Evolutionary conservation across 1,140 invertebrate genomes (phyloP).

Genomic region (Prorops nasuta): DNA sequence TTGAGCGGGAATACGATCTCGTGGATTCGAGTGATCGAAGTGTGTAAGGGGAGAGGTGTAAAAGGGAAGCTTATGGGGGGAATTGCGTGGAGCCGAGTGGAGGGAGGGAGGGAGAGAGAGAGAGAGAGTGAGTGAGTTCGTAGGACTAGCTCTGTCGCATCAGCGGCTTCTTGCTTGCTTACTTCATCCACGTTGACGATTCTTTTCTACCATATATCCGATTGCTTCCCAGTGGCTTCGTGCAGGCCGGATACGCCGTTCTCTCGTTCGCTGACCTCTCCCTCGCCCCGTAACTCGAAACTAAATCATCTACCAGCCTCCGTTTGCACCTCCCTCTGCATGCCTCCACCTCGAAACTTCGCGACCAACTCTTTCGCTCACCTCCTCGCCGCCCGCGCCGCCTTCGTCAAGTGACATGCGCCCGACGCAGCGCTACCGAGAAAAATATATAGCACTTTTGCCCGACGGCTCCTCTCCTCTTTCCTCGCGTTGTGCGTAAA

Average conservation of each 20-base stretch:
- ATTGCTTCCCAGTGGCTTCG: conserved; percentile 31
- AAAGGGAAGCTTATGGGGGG: too few relatives aligned
- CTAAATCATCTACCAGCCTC: conserved; percentile 1
- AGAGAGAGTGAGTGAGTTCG: conserved; percentile 5
- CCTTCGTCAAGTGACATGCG: not conserved
- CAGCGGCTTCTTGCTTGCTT: conserved; percentile 28
- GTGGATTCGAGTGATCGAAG: too few relatives aligned
- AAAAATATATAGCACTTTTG: too few relatives aligned
- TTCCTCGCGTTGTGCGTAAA: too few relatives aligned
- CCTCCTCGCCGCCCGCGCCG: not conserved
- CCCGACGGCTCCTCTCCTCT: too few relatives aligned
- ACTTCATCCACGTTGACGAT: too few relatives aligned
- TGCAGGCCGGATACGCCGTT: conserved; percentile 25
- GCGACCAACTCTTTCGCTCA: conserved; percentile 7
- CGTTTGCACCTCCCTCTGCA: not conserved
- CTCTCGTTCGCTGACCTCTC: conserved; percentile 28
- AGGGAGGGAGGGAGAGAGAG: not conserved
- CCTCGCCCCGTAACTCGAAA: conserved; percentile 25
- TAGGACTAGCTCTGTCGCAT: conserved; percentile 15
- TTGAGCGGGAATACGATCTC: too few relatives aligned
- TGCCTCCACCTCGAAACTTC: conserved; percentile 11
- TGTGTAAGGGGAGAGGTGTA: too few relatives aligned
- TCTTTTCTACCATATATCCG: conserved; percentile 28
- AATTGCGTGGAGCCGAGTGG: too few relatives aligned
- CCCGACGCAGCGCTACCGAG: too few relatives aligned